Evolutionary conservation across 2,797 vertebrate genomes (phyloP).

Genomic region (Gadopsis bispinosus): DNA sequence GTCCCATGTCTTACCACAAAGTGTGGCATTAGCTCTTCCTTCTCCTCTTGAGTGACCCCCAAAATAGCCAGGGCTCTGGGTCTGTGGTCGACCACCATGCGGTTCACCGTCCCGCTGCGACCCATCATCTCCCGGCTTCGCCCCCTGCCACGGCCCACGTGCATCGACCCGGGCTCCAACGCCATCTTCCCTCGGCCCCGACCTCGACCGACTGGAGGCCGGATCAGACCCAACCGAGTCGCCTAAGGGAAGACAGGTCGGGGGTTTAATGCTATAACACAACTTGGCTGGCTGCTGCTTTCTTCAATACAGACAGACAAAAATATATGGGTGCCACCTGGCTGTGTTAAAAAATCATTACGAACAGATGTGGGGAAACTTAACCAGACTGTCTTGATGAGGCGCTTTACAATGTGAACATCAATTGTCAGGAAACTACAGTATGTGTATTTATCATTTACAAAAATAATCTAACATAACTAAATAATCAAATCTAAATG

Average conservation of each 20-base stretch:
- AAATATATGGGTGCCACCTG: background rate
- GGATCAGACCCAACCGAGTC: conserved; percentile 91
- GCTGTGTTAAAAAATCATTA: conserved; percentile 30
- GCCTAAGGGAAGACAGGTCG: conserved; percentile 81
- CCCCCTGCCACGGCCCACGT: conserved; percentile 86
- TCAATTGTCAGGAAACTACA: background rate
- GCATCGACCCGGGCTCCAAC: conserved; percentile 79
- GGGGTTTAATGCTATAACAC: background rate
- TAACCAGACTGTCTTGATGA: background rate
- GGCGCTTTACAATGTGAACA: background rate
- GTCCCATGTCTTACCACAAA: conserved; percentile 88
- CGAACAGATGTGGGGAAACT: conserved; percentile 26
- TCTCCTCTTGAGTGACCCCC: conserved; percentile 92
- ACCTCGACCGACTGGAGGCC: conserved; percentile 84
- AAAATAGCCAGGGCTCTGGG: conserved; percentile 91
- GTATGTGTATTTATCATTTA: background rate
- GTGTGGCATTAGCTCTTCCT: conserved; percentile 95
- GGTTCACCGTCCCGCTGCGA: conserved; percentile 85
- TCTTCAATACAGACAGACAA: background rate
- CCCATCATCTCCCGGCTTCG: conserved; percentile 89
- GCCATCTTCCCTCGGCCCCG: conserved; percentile 89
- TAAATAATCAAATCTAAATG: background rate
- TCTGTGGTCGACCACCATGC: conserved; percentile 96
- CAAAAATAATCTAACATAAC: background rate
- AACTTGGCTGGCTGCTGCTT: background rate